Evolutionary conservation across 2,113 vertebrate species (phyloP), one percentile per base, ranked within the genome.

Genomic region (Zeus faber): DNA sequence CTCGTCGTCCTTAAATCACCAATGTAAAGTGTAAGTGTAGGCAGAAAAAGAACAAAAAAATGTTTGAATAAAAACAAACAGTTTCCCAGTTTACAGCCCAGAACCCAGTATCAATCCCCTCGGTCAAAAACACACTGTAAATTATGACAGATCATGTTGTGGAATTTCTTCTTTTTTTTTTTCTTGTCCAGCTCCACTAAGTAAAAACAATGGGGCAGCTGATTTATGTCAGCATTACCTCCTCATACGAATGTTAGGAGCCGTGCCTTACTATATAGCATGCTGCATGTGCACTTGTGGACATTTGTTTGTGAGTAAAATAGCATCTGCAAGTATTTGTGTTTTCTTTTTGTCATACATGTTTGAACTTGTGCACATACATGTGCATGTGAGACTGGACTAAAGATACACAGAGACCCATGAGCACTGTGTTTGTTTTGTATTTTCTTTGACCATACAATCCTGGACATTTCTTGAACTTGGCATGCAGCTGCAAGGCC

Each of bases 1-100:
- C n/a, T n/a, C n/a, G 58, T 58, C 54, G 40, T 73, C 58, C 67
- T 73, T 65, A 85, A 85, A 85, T 85, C 82, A 85, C 71, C 22
- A 73, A n/a, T 72, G 75, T 72, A 77, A 85, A 81, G 75, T 79
- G 77, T 85, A 81, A 73, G 74, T 80, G 75, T 81, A 85, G n/a
- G n/a, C n/a, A 79, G 75, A 71, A 82, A 82, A 81, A 77, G 76
- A 82, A 82, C 82, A 85, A 79, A 85, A 85, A 82, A 80, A 85
- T 73, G 73, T 77, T 74, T 73, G 71, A 77, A 77, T 61, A 69
- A 72, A 73, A n/a, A n/a, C n/a, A n/a, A n/a, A n/a, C n/a, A n/a
- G n/a, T n/a, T n/a, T n/a, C n/a, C n/a, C n/a, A n/a, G 71, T 85
- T 79, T 85, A 82, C 73, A 66, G 82, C 73, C 77, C 76, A 81